Base-by-base conservation (phyloP, 2,797 vertebrate genomes). In the Micropoecilia bifurca region DNA sequence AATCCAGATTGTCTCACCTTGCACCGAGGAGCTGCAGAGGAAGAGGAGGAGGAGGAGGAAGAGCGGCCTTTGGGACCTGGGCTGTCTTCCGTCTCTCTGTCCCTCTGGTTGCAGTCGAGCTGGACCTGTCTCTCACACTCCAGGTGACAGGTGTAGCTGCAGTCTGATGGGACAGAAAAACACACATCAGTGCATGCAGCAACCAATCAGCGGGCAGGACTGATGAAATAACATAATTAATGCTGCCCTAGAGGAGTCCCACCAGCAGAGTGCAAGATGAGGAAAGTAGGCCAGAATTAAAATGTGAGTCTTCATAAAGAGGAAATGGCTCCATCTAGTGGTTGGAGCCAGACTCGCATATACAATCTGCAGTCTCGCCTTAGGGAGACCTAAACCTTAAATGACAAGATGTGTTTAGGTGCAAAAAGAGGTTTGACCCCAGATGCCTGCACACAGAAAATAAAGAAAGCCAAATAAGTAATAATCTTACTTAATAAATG, bases 111-210 rank as follows among this genome's bases (percentile, higher is more conserved):
- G 89, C 98, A 99, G 89, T 99, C 97, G 87, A 99, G 95, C 89
- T 96, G 97, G 84, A 99, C 96, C 79, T 96, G 96, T 84, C 88
- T 90, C 90, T 94, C 92, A 88, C 98, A 99, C 78, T 97, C 96
- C 78, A 96, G 95, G 88, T 99, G 98, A 84, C 97, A 98, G 46
- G 97, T 98, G 94, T 98, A 98, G 81, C 96, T 97, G 93, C 98
- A 99, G 88, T 99, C 98, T 99, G 91, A 83, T 22, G 79, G 41
- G 66, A 85, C 84, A 48, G 83, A 53, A 90, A 25, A 79, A 75
- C 74, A 84, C 41, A 86, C 16, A 85, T 28, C 16, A 50, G 55
- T 82, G 75, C 20, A 39, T 33, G 20, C 78, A 22, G 46, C 10
- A 36, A 74, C 18, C 25, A 45, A 45, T 45, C 0, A 28, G 28